Conservation (phyloP, 1,140 invertebrate species). For the Aphaenogaster rudis region DNA sequence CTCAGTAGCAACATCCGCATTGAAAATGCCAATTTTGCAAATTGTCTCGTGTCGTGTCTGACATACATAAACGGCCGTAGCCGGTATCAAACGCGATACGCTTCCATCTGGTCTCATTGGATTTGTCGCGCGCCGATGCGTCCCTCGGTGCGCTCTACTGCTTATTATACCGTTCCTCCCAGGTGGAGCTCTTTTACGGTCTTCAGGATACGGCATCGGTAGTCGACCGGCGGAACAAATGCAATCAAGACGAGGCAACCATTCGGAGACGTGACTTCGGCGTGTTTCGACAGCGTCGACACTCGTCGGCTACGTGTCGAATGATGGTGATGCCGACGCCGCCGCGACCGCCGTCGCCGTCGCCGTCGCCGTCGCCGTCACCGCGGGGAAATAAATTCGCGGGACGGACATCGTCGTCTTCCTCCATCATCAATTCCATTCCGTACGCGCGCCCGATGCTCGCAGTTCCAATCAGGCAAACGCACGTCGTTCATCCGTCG, state of each 20-base stretch:
- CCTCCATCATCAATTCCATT: slow-evolving; percentile 67
- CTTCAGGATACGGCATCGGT: slow-evolving; percentile 14
- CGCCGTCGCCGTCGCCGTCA: slow-evolving; percentile 45
- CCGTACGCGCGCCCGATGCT: slow-evolving; percentile 31
- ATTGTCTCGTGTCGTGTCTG: slow-evolving; percentile 29
- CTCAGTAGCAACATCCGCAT: not conserved
- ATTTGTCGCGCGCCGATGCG: slow-evolving; percentile 21
- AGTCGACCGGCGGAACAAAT: slow-evolving; percentile 46
- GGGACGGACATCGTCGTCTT: slow-evolving; percentile 59
- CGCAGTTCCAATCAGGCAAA: slow-evolving; percentile 75
- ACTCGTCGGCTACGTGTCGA: slow-evolving; percentile 46
- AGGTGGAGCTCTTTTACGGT: slow-evolving; percentile 34
- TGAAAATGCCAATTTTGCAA: slow-evolving; percentile 31
- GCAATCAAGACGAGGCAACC: slow-evolving; percentile 54
- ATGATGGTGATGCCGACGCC: slow-evolving; percentile 27
- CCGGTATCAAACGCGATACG: not conserved
- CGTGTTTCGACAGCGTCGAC: slow-evolving; percentile 34
- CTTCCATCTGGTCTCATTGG: slow-evolving; percentile 37
- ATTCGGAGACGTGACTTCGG: slow-evolving; percentile 44
- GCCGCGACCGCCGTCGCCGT: slow-evolving; percentile 40
- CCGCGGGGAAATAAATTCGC: slow-evolving; percentile 47
- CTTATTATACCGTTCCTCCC: slow-evolving; percentile 44
- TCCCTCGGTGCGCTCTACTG: not conserved
- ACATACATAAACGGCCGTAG: slow-evolving; percentile 23
- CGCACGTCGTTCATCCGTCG: slow-evolving; percentile 68